Percentiles rank a stretch among this genome's conserved stretches.
Conservation (phyloP, 2,888 invertebrate genomes). For the Carterocephalus palaemon region DNA sequence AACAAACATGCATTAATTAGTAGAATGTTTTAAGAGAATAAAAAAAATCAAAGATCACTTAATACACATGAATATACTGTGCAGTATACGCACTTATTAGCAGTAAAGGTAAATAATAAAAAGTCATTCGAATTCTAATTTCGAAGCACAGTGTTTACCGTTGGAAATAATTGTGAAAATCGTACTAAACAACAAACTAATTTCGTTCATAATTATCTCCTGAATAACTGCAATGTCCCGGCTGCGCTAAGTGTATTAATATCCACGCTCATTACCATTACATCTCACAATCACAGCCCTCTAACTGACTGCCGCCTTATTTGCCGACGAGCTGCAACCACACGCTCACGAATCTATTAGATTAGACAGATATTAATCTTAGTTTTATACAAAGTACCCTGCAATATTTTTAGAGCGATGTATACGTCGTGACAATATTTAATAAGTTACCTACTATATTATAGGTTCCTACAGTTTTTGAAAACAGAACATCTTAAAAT, state of each 20-base stretch:
- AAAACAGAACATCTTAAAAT: too few relatives aligned
- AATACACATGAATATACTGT: too few relatives aligned
- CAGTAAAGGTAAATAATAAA: slow-evolving; percentile 10
- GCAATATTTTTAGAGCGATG: too few relatives aligned
- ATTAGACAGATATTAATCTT: slow-evolving; percentile 34
- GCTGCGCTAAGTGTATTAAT: slow-evolving; percentile 40
- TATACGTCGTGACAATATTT: too few relatives aligned
- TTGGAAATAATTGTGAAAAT: slow-evolving; percentile 25
- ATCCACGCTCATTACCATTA: slow-evolving; percentile 54
- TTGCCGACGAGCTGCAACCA: slow-evolving; percentile 55
- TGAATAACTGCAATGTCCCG: slow-evolving; percentile 62
- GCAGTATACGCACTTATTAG: too few relatives aligned
- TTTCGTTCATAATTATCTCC: slow-evolving; percentile 50
- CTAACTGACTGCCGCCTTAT: slow-evolving; percentile 74
- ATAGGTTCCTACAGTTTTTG: too few relatives aligned
- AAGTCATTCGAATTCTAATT: slow-evolving; percentile 21
- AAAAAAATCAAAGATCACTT: too few relatives aligned
- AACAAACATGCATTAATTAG: too few relatives aligned
- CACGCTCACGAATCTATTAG: slow-evolving; percentile 38
- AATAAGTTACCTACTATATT: too few relatives aligned
- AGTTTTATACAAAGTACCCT: too few relatives aligned
- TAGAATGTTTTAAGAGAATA: too few relatives aligned
- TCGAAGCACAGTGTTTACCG: slow-evolving; percentile 22
- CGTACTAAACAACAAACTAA: slow-evolving; percentile 28
- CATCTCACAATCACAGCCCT: slow-evolving; percentile 63